Evolutionary conservation across 2,888 invertebrate genomes (phyloP).

Genomic region (Sepiola atlantica): DNA sequence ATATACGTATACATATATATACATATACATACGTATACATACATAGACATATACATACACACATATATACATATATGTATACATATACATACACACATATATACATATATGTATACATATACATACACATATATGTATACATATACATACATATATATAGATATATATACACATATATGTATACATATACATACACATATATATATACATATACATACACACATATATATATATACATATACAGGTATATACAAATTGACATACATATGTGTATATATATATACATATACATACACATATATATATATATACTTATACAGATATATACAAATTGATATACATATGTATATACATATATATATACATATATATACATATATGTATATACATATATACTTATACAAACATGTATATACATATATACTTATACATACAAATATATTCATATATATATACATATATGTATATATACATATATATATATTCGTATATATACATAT

Average conservation of each 20-base stretch:
- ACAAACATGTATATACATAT: neutral
- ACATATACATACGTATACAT: neutral
- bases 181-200: neutral
- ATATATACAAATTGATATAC: neutral
- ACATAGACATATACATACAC: too few relatives aligned
- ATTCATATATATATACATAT: neutral
- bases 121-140: neutral
- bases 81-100: neutral
- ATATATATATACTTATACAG: too few relatives aligned
- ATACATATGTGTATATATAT: neutral
- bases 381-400: neutral
- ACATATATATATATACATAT: neutral
- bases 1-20: neutral
- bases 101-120: neutral
- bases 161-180: neutral
- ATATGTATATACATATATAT: constrained; percentile 49
- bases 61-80: too few relatives aligned
- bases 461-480: neutral
- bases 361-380: constrained; percentile 15
- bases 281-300: too few relatives aligned
- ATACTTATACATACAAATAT: too few relatives aligned
- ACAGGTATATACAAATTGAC: neutral
- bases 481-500: neutral
- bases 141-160: neutral
- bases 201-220: neutral